Percentiles rank a stretch among this genome's conserved stretches.
Conservation (phyloP, 2,888 invertebrate genomes). For the Apamea epomidion region DNA sequence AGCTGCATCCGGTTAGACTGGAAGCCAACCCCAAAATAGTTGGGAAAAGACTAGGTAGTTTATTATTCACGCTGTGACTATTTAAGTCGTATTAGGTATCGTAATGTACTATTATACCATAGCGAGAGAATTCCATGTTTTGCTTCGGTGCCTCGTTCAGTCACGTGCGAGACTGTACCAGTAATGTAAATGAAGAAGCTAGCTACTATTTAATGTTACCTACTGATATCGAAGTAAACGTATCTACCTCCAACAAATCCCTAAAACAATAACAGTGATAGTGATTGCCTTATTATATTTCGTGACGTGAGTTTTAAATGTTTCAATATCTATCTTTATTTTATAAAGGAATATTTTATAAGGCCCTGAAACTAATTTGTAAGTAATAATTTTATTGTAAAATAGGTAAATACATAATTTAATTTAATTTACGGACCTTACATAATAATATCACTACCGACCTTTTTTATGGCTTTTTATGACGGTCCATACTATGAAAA, state of each 20-base stretch:
- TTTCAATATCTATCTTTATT: neutral
- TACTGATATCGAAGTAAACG: slow-evolving; percentile 24
- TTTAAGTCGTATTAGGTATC: too few species aligned
- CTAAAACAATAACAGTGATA: slow-evolving; percentile 41
- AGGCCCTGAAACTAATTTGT: neutral
- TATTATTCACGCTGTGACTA: too few species aligned
- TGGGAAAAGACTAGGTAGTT: too few species aligned
- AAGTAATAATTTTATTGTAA: too few species aligned
- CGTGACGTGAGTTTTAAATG: neutral
- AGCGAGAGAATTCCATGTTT: neutral
- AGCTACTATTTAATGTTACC: slow-evolving; percentile 26
- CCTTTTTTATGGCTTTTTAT: neutral
- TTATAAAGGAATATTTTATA: too few species aligned
- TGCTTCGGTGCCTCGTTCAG: neutral
- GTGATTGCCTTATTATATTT: neutral
- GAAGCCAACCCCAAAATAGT: too few species aligned
- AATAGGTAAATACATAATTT: neutral
- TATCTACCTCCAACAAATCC: slow-evolving; percentile 23
- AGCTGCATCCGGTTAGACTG: too few species aligned
- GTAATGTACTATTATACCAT: neutral
- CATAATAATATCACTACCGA: neutral
- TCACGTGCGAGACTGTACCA: neutral
- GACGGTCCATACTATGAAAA: neutral
- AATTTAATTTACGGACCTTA: neutral
- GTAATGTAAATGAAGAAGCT: slow-evolving; percentile 16